Conservation (phyloP, 2,113 vertebrate species). For the Paramormyrops kingsleyae region DNA sequence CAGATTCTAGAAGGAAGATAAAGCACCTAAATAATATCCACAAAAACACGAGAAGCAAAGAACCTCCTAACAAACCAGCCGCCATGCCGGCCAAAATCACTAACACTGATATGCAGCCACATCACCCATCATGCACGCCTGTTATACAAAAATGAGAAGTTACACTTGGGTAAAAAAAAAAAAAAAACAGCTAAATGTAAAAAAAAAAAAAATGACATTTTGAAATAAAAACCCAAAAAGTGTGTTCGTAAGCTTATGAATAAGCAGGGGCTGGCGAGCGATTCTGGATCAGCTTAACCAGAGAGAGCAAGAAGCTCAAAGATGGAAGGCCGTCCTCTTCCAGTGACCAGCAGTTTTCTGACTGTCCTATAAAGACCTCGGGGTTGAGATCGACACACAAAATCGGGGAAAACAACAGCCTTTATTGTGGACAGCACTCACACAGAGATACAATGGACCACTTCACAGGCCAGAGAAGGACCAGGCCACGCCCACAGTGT, state of each 20-base stretch:
- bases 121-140: background rate
- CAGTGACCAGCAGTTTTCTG: background rate
- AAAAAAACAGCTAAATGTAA: background rate
- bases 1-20: background rate
- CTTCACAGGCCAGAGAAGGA: slow-evolving; percentile 42
- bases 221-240: background rate
- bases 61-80: background rate
- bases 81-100: background rate
- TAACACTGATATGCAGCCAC: background rate
- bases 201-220: background rate
- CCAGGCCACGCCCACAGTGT: slow-evolving; percentile 10
- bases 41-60: background rate
- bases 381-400: background rate
- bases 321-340: background rate
- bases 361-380: background rate
- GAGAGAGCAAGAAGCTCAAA: background rate
- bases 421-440: slow-evolving; percentile 30
- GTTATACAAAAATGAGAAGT: background rate
- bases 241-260: background rate
- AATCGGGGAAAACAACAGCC: slow-evolving; percentile 19
- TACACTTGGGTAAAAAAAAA: background rate
- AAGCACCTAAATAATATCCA: background rate
- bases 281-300: background rate
- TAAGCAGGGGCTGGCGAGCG: background rate
- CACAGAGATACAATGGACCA: slow-evolving; percentile 46